phyloP scores from a whole-genome alignment of 2,113 vertebrate genomes.

The Scolopax mira region DNA sequence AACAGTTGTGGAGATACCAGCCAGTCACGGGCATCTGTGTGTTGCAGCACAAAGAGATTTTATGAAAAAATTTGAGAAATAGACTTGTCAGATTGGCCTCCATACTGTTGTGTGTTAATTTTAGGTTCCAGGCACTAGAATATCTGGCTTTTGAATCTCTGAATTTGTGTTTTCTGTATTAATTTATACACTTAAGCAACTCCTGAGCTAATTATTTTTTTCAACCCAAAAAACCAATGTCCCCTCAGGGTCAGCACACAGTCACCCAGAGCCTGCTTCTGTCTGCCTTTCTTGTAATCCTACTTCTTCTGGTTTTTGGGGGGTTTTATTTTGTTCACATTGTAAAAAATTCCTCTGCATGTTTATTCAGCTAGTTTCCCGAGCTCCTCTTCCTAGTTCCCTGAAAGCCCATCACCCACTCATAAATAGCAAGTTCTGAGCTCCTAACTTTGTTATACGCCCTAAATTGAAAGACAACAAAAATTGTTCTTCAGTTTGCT shows the following conservation, averaged over 20 bases:
- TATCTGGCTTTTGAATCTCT: neutral
- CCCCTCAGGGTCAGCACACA: neutral
- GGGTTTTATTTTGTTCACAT: neutral
- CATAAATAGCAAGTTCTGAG: neutral
- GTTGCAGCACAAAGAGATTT: neutral
- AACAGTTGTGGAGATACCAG: neutral
- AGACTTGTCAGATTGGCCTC: neutral
- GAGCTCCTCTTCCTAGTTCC: neutral
- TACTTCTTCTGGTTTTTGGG: accelerated
- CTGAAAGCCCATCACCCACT: neutral
- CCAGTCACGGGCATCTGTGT: neutral
- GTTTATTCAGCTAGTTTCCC: neutral
- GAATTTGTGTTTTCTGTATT: neutral
- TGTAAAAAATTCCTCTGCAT: neutral
- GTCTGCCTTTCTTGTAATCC: neutral
- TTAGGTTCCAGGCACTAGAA: neutral
- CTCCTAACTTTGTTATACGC: neutral
- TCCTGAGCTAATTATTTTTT: neutral
- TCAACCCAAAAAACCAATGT: accelerated
- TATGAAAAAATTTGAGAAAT: neutral
- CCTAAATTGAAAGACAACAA: neutral
- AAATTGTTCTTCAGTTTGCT: neutral
- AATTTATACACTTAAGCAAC: neutral
- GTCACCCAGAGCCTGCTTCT: neutral
- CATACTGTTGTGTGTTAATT: neutral